Evolutionary conservation across 2,888 invertebrate genomes (phyloP), one percentile per base, ranked within the genome.

Genomic region (Apodemia hepburni): DNA sequence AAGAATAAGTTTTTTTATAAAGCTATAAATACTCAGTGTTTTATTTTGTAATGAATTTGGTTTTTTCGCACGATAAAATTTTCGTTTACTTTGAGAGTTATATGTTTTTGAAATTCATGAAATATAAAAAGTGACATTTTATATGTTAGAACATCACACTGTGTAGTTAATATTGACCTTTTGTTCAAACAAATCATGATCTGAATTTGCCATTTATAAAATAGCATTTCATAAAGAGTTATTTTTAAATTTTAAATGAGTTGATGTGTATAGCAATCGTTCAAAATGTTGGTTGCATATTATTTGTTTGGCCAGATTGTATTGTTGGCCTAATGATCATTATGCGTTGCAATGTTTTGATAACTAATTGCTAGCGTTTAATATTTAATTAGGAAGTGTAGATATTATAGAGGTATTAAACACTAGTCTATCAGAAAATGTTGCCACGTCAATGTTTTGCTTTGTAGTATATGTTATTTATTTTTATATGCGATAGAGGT

Each of bases 381-480:
- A 65, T 66, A 68, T 66, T 70, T 70, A 70, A 67, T 76, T 80
- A 80, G 69, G 76, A 79, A 74, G 73, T 83, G 80, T 86, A 85
- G 86, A 84, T 83, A 86, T 83, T 82, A 85, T 84, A 84, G 85
- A 83, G 82, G 84, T 86, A 84, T 82, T 83, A 85, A 85, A 78
- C 77, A 84, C 90, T 90, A 90, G 90, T 90, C 90, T 85, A 81
- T 85, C 86, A 82, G 81, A 85, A 87, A 84, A 84, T 86, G 85
- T 87, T 88, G 89, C 88, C 88, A 85, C 88, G 84, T 85, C 87
- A 82, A 85, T 85, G 82, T 87, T 85, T 84, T 84, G 86, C 87
- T 88, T 87, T 89, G 86, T 89, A 88, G 80, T 82, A 87, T 88
- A 87, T 80, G 87, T 86, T 87, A 87, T 87, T 87, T 87, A 87